Evolutionary conservation across 2,888 invertebrate species (phyloP), one percentile per base, ranked within the genome.

Genomic region (Trichopria drosophilae): DNA sequence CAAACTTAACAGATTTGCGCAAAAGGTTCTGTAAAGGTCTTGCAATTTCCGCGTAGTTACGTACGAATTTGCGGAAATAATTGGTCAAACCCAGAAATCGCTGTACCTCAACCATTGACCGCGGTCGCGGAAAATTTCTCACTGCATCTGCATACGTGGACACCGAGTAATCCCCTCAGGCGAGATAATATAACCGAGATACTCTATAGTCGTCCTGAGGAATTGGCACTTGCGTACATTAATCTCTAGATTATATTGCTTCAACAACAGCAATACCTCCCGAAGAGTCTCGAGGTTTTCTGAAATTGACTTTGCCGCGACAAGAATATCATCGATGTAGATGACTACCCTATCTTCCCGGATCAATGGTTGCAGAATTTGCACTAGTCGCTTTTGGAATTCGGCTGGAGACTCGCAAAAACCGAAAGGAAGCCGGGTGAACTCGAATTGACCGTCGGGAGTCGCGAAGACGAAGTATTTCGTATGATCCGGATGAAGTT

Each of bases 1-100:
- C n/a, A n/a, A n/a, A n/a, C n/a, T n/a, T n/a, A n/a, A n/a, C n/a
- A n/a, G n/a, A n/a, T n/a, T n/a, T n/a, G n/a, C n/a, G n/a, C n/a
- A n/a, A n/a, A n/a, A n/a, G n/a, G n/a, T n/a, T n/a, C n/a, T n/a
- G n/a, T n/a, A n/a, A n/a, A n/a, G n/a, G n/a, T n/a, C n/a, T n/a
- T n/a, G n/a, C n/a, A n/a, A n/a, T n/a, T n/a, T n/a, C 7, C 55
- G 42, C 47, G 63, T 62, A 20, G 57, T 47, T 23, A 48, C 13
- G 12, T 18, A 3, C 4, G 13, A 6, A 23, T 20, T n/a, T 24
- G 15, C 41, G 13, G 23, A n/a, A n/a, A n/a, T n/a, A n/a, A n/a
- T n/a, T n/a, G n/a, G n/a, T n/a, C n/a, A n/a, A n/a, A n/a, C n/a
- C 22, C 13, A 40, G 10, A 45, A 46, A 32, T 6, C 32, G 10